Evolutionary conservation across 2,113 vertebrate species (phyloP).

Genomic region (Elaphurus davidianus): DNA sequence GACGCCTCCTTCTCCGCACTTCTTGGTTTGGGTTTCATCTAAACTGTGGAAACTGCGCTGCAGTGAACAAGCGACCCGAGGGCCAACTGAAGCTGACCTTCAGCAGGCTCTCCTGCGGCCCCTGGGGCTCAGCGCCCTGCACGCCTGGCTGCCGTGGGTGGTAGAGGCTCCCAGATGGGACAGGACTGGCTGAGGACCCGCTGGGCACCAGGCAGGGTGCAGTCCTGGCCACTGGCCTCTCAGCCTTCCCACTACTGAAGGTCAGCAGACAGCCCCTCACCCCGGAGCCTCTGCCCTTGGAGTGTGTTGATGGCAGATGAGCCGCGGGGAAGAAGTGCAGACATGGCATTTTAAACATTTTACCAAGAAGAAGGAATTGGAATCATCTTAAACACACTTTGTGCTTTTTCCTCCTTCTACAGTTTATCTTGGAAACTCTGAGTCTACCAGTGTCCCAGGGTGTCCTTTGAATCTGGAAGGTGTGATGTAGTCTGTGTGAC

Average conservation of each 20-base stretch:
- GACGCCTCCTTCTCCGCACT: background rate
- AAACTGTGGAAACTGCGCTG: too few relatives aligned
- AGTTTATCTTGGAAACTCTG: background rate
- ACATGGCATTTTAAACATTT: background rate
- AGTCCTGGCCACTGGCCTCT: rapidly evolving
- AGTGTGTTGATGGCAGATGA: background rate
- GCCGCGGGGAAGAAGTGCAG: background rate
- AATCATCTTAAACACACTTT: background rate
- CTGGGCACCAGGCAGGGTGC: background rate
- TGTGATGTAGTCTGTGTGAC: background rate
- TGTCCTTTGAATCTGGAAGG: too few relatives aligned
- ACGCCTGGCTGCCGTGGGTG: rapidly evolving
- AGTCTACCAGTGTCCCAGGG: too few relatives aligned
- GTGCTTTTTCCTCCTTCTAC: too few relatives aligned
- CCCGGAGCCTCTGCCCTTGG: background rate
- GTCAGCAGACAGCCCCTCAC: background rate
- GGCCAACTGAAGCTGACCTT: background rate
- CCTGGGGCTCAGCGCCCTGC: background rate
- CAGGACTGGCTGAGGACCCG: too few relatives aligned
- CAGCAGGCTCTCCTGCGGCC: background rate
- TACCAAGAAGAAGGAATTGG: background rate
- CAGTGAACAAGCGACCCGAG: background rate
- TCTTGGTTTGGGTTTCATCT: background rate
- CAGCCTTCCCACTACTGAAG: rapidly evolving
- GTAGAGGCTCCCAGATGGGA: background rate